Base-by-base conservation (phyloP, 2,113 vertebrate genomes). In the Sula dactylatra region DNA sequence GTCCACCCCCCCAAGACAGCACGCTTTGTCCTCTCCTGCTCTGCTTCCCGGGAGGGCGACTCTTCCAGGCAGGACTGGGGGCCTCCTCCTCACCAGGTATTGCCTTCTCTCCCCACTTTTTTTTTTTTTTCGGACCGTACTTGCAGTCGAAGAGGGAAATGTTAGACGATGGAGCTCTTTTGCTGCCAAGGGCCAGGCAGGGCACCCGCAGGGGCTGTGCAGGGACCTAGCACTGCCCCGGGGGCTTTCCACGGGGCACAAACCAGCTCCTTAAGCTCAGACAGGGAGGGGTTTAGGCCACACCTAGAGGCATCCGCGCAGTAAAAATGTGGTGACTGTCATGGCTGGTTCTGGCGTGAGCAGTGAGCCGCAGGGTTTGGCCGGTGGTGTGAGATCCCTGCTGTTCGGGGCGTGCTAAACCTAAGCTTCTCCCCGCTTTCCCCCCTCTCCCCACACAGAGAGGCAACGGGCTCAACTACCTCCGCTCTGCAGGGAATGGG, bases 81-180 rank as follows among this genome's bases (percentile, higher is more conserved):
- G n/a, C 13, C 59, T 52, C 38, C 66, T 62, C 19, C 56, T n/a
- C 64, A 16, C 29, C 71, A 97, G 97, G 97, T 97, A 97, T 13
- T 42, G 67, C 76, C 52, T 19, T 22, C 79, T 38, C 31, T 18
- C 25, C 47, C 38, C 6, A 4, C 34, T 52, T 16, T 29, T 17
- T 27, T 14, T 32, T 12, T 22, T 49, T 80, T 10, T 31, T 54
- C 16, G 3, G 64, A 9, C 47, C 2, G 11, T 45, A 25, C 15
- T 59, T 59, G 4, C 31, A n/a, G n/a, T 9, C 4, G 17, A 13
- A 64, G 27, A 31, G 76, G 54, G 45, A n/a, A 17, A 8, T 3
- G 12, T 4, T 16, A 36, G 19, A 4, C 9, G n/a, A 4, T 12
- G 6, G 34, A 69, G 58, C 50, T 13, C 31, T 44, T 34, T 12